phyloP scores from a whole-genome alignment of 2,113 vertebrate genomes.

The Sturnira hondurensis region DNA sequence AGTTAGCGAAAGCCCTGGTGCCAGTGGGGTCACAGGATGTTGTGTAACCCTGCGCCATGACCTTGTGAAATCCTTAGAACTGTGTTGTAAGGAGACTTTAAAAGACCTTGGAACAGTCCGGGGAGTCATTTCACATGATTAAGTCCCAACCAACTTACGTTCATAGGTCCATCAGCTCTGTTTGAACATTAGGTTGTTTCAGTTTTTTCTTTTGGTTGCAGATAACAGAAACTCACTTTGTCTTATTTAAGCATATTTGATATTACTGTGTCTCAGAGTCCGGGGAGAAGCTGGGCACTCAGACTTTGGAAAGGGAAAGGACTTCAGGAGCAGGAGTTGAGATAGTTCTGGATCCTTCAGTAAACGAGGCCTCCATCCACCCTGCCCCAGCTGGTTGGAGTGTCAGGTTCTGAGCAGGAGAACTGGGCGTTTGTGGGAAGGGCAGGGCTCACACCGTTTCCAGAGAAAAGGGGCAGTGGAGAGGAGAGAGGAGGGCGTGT shows the following conservation, averaged over 20 bases:
- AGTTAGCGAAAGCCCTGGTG: not conserved
- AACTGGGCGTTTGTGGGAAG: not conserved
- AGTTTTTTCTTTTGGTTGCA: not conserved
- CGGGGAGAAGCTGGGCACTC: not conserved
- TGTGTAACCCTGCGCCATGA: not conserved
- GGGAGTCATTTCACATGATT: not conserved
- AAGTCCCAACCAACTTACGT: not conserved
- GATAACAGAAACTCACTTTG: not conserved
- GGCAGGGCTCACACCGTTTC: not conserved
- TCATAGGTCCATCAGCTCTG: not conserved
- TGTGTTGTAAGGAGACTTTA: slow-evolving; percentile 2
- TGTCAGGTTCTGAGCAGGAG: not conserved
- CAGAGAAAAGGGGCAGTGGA: not conserved
- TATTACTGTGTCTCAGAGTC: not conserved
- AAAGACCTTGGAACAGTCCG: not conserved
- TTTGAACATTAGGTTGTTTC: not conserved
- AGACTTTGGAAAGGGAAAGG: not conserved
- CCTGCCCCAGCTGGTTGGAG: not conserved
- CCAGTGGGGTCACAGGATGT: not conserved
- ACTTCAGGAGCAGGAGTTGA: not conserved
- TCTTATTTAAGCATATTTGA: not conserved
- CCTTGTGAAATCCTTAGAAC: slow-evolving; percentile 31
- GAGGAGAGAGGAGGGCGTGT: not conserved
- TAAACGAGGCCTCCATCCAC: not conserved
- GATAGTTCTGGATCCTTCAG: not conserved